phyloP scores from a whole-genome alignment of 2,888 invertebrate species.

The Zhengitettix transpicula region DNA sequence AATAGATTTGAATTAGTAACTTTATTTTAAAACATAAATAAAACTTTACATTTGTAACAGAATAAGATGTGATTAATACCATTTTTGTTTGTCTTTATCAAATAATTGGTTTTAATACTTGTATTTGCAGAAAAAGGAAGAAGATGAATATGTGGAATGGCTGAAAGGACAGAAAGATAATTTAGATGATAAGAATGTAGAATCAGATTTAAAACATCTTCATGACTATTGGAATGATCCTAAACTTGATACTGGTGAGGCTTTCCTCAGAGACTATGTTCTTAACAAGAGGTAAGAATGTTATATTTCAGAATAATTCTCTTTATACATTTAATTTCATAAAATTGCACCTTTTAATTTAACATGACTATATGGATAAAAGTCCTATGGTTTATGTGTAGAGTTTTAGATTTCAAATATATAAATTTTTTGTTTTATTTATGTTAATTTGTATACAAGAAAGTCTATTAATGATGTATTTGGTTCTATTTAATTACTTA shows the following conservation, averaged over 20 bases:
- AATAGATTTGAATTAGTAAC: no score
- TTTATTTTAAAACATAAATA: no score
- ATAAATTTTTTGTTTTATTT: neutral
- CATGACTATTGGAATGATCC: constrained; percentile 75
- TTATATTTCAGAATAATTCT: neutral
- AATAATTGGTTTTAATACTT: neutral
- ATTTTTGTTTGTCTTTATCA: neutral
- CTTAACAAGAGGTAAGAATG: constrained; percentile 54
- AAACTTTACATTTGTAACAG: neutral
- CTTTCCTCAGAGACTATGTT: constrained; percentile 83
- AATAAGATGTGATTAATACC: neutral
- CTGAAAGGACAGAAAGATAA: constrained; percentile 52
- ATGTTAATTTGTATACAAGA: neutral
- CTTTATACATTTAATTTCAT: no score
- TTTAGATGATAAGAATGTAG: constrained; percentile 38
- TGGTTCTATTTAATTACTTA: neutral
- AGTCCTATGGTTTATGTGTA: neutral
- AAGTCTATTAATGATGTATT: neutral
- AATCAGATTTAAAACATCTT: constrained; percentile 51
- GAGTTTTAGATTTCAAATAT: no score
- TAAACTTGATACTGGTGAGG: constrained; percentile 65
- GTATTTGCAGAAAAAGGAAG: constrained; percentile 21
- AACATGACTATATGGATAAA: neutral
- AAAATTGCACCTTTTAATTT: no score
- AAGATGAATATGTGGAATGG: constrained; percentile 58